Percentiles rank a stretch among this genome's conserved stretches.
Evolutionary conservation across 2,113 vertebrate genomes (phyloP).

Genomic region (Raja brachyura): DNA sequence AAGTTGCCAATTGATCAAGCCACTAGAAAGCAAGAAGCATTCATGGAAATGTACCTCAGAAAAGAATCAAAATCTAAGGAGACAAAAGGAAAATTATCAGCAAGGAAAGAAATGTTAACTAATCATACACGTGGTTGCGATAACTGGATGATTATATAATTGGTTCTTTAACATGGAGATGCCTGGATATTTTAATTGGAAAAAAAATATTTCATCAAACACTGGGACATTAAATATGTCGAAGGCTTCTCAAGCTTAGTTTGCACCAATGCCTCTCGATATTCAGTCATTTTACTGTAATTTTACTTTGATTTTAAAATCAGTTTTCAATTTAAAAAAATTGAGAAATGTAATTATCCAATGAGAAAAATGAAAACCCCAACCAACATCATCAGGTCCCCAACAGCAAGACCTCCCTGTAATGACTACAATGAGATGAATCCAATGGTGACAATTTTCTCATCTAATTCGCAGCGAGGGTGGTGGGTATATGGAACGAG

Average conservation of each 20-base stretch:
- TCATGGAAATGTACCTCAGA: background rate
- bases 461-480: background rate
- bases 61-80: background rate
- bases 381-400: background rate
- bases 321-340: too few relatives aligned
- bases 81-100: background rate
- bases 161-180: background rate
- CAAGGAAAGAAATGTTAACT: background rate
- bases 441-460: background rate
- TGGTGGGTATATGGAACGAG: too few relatives aligned
- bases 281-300: background rate
- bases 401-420: background rate
- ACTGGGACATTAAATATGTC: background rate
- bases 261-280: background rate
- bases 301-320: too few relatives aligned
- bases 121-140: background rate
- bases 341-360: background rate
- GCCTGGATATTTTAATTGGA: background rate
- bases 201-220: background rate
- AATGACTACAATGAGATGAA: background rate
- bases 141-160: background rate
- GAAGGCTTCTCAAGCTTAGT: background rate
- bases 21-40: background rate
- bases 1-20: background rate
- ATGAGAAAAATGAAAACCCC: background rate